These are phyloP conservation scores for Trichopria drosophilae DNA, from an alignment of 2,888 invertebrate species.

Conservation along the genomic window DNA sequence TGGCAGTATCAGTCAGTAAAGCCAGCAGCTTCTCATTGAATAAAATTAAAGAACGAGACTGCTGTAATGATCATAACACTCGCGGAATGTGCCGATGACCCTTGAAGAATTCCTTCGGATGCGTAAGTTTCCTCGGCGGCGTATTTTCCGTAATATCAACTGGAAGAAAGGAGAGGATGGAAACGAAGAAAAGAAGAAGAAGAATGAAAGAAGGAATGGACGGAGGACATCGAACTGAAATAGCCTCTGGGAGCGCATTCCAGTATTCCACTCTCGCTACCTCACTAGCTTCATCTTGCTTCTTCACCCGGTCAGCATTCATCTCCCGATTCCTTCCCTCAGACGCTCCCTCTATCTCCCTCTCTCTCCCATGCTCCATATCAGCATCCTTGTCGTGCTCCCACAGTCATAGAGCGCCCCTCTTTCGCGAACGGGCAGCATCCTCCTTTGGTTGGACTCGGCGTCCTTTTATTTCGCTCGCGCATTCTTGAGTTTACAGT, in stretches of 20 bases:
- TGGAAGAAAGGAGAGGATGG: constrained; percentile 6
- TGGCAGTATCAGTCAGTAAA: too few species aligned
- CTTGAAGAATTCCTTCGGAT: too few species aligned
- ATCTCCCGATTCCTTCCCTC: too few species aligned
- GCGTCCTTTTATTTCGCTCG: constrained; percentile 29
- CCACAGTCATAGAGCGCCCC: too few species aligned
- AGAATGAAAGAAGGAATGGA: constrained; percentile 46
- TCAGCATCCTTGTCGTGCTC: too few species aligned
- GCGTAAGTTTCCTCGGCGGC: too few species aligned
- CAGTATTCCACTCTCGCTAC: constrained; percentile 57
- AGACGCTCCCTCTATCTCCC: constrained; percentile 19
- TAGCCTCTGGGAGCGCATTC: constrained; percentile 57
- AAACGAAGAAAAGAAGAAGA: constrained; percentile 6
- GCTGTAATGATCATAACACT: too few species aligned
- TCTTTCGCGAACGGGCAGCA: too few species aligned
- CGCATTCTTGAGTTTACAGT: constrained; percentile 29
- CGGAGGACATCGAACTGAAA: constrained; percentile 58
- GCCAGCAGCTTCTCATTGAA: too few species aligned
- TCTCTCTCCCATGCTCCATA: constrained; percentile 2
- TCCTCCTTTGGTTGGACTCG: constrained; percentile 15
- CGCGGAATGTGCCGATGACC: too few species aligned
- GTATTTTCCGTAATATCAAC: too few species aligned
- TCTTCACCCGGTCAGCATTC: constrained; percentile 27
- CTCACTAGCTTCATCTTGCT: constrained; percentile 35
- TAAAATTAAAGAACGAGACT: too few species aligned